Base-by-base conservation (phyloP, 2,888 invertebrate genomes). In the Trissolcus japonicus region DNA sequence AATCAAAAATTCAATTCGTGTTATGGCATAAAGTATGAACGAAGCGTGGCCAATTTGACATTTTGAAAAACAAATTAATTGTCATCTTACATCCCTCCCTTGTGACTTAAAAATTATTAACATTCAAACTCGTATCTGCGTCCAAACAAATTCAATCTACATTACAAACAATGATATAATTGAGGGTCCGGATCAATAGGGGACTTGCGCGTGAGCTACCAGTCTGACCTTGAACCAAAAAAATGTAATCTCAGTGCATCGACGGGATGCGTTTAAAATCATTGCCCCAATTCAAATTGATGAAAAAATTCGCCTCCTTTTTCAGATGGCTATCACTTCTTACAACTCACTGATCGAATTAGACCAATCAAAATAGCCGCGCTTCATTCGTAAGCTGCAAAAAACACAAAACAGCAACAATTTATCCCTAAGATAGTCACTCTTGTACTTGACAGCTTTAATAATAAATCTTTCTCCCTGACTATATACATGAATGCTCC, bases 401-500 rank as follows among this genome's bases (percentile, higher is more conserved):
- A 50, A 59, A 43, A 71, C 53, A 50, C 25, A 62, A 57, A 63
- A 54, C 65, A 72, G 59, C 60, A 65, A 72, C 48, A 17, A 72
- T 72, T 60, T 60, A 59, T 59, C 46, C 59, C 53, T 65, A 72
- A 65, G 53, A 65, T 59, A 65, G 63, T 71, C 59, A 63, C 63
- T 59, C 59, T 72, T 66, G 66, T 66, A 74, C 62, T 74, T 57
- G 60, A 74, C 56, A 66, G 74, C 67, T 67, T 73, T 50, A 60
- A 67, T 74, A 67, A 67, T 54, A 67, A 68, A 68, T 68, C 74
- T 75, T 75, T 68, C 62, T 62, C 56, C 59, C 57, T 55, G 57
- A 57, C 62, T 75, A 75, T 75, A 9, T 75, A 75, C 74, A 75
- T 75, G 35, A 75, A 75, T 75, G 65, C 68, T 75, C 53, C 59